These are phyloP conservation scores for Chloropsis cyanopogon DNA, from an alignment of 2,113 vertebrate species.

Conservation along the genomic window DNA sequence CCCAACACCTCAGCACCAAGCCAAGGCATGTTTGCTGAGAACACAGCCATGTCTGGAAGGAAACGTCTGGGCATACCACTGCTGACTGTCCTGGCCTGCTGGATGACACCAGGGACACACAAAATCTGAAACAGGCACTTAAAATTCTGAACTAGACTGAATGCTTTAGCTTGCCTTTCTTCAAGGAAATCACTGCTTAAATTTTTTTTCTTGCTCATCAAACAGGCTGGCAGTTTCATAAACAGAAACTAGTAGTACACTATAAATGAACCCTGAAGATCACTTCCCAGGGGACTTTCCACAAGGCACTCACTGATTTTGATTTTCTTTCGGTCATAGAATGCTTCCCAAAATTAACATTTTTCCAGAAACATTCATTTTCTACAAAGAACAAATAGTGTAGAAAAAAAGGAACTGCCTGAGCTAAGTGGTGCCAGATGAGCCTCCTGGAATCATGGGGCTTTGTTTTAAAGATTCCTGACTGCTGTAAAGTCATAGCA, in stretches of 20 bases:
- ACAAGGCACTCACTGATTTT: conserved; percentile 15
- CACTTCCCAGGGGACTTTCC: conserved; percentile 1
- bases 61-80: not conserved
- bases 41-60: not conserved
- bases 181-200: conserved; percentile 10
- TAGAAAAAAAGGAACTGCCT: conserved; percentile 2
- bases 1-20: not conserved
- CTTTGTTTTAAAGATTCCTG: conserved; percentile 58
- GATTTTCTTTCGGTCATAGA: conserved; percentile 50
- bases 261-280: conserved; percentile 18
- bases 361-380: conserved; percentile 62
- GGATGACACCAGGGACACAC: not conserved
- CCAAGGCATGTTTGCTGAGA: not conserved
- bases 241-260: conserved; percentile 30
- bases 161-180: not conserved
- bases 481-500: conserved; percentile 42
- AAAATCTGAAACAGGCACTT: not conserved
- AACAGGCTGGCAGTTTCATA: conserved; percentile 17
- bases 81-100: not conserved
- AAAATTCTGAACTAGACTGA: not conserved
- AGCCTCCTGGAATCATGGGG: conserved; percentile 24
- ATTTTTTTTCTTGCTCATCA: not conserved
- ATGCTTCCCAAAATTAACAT: conserved; percentile 53
- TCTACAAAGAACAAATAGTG: conserved; percentile 46
- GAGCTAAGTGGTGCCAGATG: conserved; percentile 65